Conservation (phyloP, 2,113 vertebrate genomes). For the Scytalopus superciliaris region DNA sequence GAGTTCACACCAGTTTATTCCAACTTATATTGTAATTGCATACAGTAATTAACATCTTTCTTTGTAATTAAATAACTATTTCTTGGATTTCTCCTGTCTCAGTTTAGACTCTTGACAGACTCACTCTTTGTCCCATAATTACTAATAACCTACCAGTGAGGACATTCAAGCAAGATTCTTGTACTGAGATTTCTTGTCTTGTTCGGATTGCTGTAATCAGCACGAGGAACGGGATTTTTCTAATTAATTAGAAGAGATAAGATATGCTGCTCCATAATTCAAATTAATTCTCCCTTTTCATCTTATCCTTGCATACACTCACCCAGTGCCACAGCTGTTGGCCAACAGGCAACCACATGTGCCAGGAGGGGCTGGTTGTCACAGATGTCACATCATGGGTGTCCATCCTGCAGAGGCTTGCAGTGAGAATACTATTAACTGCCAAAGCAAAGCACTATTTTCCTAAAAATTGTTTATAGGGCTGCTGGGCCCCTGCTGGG, state of each 20-base stretch:
- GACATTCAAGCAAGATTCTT: not conserved
- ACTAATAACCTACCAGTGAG: not conserved
- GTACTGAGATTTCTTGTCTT: not conserved
- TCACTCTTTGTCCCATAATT: not conserved
- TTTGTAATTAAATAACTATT: not conserved
- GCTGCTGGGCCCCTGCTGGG: rapidly evolving
- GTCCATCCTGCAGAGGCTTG: not conserved
- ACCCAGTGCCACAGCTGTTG: not conserved
- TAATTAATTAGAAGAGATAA: not conserved
- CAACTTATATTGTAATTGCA: not conserved
- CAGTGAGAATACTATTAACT: not conserved
- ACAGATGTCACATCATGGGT: rapidly evolving
- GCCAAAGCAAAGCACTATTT: not conserved
- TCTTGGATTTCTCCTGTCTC: not conserved
- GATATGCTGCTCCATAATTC: rapidly evolving
- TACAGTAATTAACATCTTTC: not conserved
- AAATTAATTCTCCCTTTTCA: not conserved
- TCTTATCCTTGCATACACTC: rapidly evolving
- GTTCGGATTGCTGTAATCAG: not conserved
- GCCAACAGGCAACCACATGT: not conserved
- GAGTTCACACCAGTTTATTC: not conserved
- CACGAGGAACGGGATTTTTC: not conserved
- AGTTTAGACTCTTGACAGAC: not conserved
- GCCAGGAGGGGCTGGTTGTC: not conserved
- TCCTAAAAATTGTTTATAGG: not conserved